Percentiles rank a stretch among this genome's conserved stretches.
phyloP scores from a whole-genome alignment of 2,113 vertebrate species.

The Myiopsitta monachus region DNA sequence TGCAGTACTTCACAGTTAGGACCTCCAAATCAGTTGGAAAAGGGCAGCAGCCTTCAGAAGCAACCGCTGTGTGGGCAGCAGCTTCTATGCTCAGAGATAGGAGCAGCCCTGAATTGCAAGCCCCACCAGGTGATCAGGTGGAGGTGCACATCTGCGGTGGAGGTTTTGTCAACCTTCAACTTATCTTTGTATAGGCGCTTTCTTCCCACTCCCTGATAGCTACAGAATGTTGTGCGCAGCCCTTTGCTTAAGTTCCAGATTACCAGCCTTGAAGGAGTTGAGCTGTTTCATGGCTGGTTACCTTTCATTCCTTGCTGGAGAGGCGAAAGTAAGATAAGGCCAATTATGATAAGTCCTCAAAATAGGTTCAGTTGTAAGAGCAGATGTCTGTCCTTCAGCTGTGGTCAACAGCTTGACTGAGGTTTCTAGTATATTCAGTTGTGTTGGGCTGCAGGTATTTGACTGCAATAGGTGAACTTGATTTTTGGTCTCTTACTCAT shows the following conservation, averaged over 20 bases:
- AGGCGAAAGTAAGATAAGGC: background rate
- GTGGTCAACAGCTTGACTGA: background rate
- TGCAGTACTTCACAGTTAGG: background rate
- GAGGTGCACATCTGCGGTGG: background rate
- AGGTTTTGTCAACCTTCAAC: background rate
- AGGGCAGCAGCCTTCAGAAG: background rate
- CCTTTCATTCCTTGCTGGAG: background rate
- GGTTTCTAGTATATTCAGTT: background rate
- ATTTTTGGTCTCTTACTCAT: background rate
- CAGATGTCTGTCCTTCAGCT: background rate
- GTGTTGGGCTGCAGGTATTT: background rate
- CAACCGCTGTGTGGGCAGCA: background rate
- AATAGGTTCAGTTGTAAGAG: background rate
- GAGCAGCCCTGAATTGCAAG: background rate
- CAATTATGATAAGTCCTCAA: background rate
- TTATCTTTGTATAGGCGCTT: background rate
- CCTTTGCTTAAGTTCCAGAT: background rate
- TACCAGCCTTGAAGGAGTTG: background rate
- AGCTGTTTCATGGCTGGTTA: background rate
- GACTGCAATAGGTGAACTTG: background rate
- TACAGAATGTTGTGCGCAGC: background rate
- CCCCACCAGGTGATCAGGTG: rapidly evolving
- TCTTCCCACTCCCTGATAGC: background rate
- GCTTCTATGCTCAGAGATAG: background rate
- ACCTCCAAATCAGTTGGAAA: background rate